These are phyloP conservation scores for Chamaedrilus cognettii DNA, from an alignment of 2,888 invertebrate species.

Conservation along the genomic window DNA sequence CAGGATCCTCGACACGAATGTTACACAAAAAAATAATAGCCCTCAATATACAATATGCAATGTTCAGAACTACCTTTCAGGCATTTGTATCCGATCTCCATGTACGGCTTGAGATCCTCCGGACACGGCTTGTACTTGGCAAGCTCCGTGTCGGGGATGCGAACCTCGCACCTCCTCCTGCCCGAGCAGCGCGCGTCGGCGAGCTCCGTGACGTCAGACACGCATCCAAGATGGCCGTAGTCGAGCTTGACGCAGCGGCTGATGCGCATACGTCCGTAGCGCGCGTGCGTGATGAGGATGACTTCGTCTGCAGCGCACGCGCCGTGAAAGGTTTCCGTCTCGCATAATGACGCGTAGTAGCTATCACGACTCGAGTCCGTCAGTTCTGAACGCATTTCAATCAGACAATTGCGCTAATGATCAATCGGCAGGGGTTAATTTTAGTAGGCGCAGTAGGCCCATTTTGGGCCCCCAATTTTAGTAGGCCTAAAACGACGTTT, in stretches of 20 bases:
- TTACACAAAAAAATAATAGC: too few relatives aligned
- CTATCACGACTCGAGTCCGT: constrained; percentile 5
- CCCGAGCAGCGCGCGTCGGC: constrained; percentile 29
- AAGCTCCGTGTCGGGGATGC: constrained; percentile 30
- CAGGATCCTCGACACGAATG: too few relatives aligned
- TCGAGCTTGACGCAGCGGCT: constrained; percentile 32
- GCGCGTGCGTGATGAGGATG: constrained; percentile 31
- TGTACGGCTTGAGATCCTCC: constrained; percentile 32
- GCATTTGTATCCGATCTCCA: constrained; percentile 30
- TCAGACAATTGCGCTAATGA: too few relatives aligned
- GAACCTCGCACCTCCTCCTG: constrained; percentile 23
- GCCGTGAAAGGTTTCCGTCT: constrained; percentile 30
- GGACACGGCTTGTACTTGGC: constrained; percentile 30
- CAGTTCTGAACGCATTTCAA: background rate
- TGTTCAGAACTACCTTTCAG: constrained; percentile 31
- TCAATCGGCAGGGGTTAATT: too few relatives aligned
- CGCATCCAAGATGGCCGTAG: constrained; percentile 33
- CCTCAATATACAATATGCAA: too few relatives aligned
- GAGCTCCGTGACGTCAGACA: constrained; percentile 30
- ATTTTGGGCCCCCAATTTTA: too few relatives aligned
- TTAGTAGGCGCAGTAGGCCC: too few relatives aligned
- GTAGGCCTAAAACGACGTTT: too few relatives aligned
- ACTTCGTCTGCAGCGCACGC: constrained; percentile 29
- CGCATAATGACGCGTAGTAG: constrained; percentile 21
- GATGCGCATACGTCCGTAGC: constrained; percentile 32